Base-by-base conservation (phyloP, 2,113 vertebrate species). In the Cottus gobio region DNA sequence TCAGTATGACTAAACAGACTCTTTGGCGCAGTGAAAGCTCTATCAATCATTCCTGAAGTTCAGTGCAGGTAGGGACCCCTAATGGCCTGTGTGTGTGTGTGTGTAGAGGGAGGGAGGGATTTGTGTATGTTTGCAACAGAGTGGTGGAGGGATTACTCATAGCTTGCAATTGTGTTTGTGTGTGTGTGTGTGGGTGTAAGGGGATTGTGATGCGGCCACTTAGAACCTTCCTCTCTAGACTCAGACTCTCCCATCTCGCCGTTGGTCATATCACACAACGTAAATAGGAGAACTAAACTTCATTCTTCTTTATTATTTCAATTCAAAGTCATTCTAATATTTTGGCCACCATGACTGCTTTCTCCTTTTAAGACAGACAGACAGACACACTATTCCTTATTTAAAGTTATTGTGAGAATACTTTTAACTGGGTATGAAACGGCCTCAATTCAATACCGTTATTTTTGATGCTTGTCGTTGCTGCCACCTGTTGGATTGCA, bases 1-100 rank as follows among this genome's bases (percentile, higher is more conserved):
- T 88, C 84, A 80, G 86, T 82, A 63, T 85, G 85, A 85, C 86
- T 84, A 87, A 84, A 89, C 86, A 87, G 83, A 50, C 78, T 77
- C 78, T 77, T 83, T 84, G 80, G 79, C 70, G 85, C 48, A 57
- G 67, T 84, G 88, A 91, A 80, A 64, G 88, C 75, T 87, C 88
- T 18, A 90, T 90, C 90, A 89, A 86, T 90, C 90, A 87, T 68
- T 80, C 30, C 31, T 86, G 73, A 80, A 84, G 84, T 63, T 81
- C 50, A 67, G 70, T 54, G 78, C 72, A 82, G 80, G 85, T 83
- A 84, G 83, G 63, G 80, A 75, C 63, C 75, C 46, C 64, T 85
- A 86, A 90, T 89, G 74, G 86, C 80, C 75, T 83, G 58, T 72
- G 62, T 42, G 71, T 67, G 28, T 86, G 61, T 18, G 61, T 57